Conservation (phyloP, 2,888 invertebrate species). For the Cerastoderma edule region DNA sequence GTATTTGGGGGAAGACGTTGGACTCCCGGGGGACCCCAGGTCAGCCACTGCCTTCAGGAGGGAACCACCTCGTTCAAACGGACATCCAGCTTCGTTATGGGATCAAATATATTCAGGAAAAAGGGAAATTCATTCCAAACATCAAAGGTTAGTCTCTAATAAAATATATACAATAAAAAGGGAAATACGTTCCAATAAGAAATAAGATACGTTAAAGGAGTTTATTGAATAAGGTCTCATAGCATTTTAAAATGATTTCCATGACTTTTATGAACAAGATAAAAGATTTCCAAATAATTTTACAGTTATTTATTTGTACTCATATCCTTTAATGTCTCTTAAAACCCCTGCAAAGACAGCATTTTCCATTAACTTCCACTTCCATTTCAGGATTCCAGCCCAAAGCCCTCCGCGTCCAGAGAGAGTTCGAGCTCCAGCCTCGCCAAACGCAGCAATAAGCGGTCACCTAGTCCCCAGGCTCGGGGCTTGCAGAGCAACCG, state of each 20-base stretch:
- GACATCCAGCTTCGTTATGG: constrained; percentile 74
- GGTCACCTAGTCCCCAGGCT: constrained; percentile 59
- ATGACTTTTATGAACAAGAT: too few species aligned
- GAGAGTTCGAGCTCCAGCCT: constrained; percentile 44
- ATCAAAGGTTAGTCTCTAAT: constrained; percentile 48
- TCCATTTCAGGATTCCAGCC: constrained; percentile 54
- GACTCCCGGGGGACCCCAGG: constrained; percentile 66
- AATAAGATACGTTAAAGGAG: too few species aligned
- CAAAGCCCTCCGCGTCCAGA: constrained; percentile 49
- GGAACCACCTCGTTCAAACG: constrained; percentile 72
- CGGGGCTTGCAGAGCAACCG: constrained; percentile 64
- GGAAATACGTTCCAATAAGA: too few species aligned
- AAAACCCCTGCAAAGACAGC: too few species aligned
- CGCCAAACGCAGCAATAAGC: constrained; percentile 46
- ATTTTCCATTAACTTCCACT: too few species aligned
- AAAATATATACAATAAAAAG: too few species aligned
- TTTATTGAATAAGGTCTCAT: too few species aligned
- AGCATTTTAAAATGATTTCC: too few species aligned
- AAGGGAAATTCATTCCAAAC: constrained; percentile 65
- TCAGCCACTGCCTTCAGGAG: constrained; percentile 43
- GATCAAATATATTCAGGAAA: constrained; percentile 71
- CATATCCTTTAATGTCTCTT: too few species aligned
- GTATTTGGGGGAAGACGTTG: constrained; percentile 91
- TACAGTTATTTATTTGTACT: too few species aligned
- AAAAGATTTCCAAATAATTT: too few species aligned